Evolutionary conservation across 2,797 vertebrate genomes (phyloP).

Genomic region (Enteromius unitaeniatus): DNA sequence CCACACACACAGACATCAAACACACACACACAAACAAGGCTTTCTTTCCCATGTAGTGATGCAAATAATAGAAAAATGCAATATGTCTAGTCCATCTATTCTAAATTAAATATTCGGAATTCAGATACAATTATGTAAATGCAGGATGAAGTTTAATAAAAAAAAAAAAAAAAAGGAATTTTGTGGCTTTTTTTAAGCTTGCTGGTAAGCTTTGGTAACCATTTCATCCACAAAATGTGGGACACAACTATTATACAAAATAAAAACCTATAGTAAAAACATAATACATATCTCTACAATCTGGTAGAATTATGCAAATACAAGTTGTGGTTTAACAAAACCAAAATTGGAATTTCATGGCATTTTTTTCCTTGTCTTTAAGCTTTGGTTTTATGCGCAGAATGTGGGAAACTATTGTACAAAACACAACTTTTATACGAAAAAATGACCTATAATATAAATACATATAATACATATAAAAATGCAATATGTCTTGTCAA

Average conservation of each 20-base stretch:
- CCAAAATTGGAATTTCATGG: not conserved
- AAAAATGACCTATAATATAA: not conserved
- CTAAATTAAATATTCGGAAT: not conserved
- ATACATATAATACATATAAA: not conserved
- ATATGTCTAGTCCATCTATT: constrained; percentile 10
- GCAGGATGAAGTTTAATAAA: not conserved
- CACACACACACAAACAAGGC: constrained; percentile 22
- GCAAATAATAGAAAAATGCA: not conserved
- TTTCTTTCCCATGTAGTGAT: not conserved
- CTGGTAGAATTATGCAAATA: not conserved
- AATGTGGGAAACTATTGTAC: not conserved
- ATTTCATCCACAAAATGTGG: not conserved
- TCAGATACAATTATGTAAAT: constrained; percentile 36
- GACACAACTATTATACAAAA: not conserved
- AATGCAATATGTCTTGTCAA: not conserved
- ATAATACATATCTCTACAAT: not conserved
- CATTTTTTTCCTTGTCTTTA: not conserved
- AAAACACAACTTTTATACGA: not conserved
- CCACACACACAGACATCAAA: constrained; percentile 50
- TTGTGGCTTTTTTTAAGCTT: not conserved
- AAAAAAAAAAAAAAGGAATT: not conserved
- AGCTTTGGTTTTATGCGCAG: not conserved
- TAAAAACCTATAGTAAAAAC: not conserved
- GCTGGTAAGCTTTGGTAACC: not conserved
- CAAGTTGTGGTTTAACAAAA: not conserved